These are phyloP conservation scores for Cladopsammia gracilis DNA, from an alignment of 64 coral and sea anemone genomes.

Conservation along the genomic window DNA sequence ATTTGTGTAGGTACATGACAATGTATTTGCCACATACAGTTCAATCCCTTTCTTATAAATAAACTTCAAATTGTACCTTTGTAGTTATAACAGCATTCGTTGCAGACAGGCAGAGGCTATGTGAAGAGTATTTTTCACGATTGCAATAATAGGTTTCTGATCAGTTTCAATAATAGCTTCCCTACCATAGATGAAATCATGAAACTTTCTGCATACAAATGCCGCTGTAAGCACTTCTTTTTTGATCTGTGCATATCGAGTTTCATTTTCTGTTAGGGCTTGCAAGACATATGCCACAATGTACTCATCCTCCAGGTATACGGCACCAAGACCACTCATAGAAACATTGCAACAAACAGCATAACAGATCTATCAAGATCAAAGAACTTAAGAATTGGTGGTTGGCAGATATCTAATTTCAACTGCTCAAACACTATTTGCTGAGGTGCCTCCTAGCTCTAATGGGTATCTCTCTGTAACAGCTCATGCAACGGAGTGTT, in stretches of 20 bases:
- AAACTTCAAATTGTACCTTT: not conserved
- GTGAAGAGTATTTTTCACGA: not conserved
- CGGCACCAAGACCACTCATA: no score
- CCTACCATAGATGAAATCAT: no score
- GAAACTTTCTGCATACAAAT: not conserved
- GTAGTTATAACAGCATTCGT: no score
- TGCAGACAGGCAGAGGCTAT: no score
- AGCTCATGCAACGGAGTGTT: not conserved
- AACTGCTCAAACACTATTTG: constrained; percentile 24
- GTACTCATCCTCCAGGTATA: no score
- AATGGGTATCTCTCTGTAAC: not conserved
- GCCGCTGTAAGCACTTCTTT: not conserved
- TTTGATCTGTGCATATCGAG: not conserved
- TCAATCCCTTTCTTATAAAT: not conserved
- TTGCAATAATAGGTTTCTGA: constrained; percentile 16
- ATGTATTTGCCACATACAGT: not conserved
- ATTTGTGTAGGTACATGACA: not conserved
- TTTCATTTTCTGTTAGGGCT: no score
- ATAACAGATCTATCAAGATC: not conserved
- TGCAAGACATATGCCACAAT: no score
- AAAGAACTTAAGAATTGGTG: constrained; percentile 34
- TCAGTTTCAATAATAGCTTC: constrained; percentile 16
- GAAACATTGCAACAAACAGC: no score
- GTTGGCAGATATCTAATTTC: no score
- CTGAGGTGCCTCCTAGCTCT: not conserved